Base-by-base conservation (phyloP, 2,797 vertebrate genomes). In the Onychomys arenicola region DNA sequence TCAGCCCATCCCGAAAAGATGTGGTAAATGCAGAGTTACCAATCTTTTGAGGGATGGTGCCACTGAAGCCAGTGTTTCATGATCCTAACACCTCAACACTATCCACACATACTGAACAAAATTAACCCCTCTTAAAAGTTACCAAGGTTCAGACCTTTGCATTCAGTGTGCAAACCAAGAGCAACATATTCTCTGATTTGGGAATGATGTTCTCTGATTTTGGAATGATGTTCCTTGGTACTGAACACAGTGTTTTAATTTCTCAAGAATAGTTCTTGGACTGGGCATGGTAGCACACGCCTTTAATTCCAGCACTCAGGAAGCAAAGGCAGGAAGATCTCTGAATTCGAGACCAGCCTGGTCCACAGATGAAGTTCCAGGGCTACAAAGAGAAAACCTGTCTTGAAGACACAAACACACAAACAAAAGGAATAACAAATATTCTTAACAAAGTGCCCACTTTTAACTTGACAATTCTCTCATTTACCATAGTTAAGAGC, bases 381-480 rank as follows among this genome's bases (percentile, higher is more conserved):
- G 46, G 13, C 84, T 52, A 86, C 13, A 52, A 65, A 86, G 63
- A 52, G 21, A 86, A 69, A 86, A 46, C 46, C 12, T 86, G 63
- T 69, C 84, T 69, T 69, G 46, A 69, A 69, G 52, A 86, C 17
- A 55, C 6, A 77, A 32, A 77, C 13, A 49, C 14, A 65, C 61
- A 49, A 63, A 85, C 7, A n/a, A 52, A 67, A 85, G 25, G 12
- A 86, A 86, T 52, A 52, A 86, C 55, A 55, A 55, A 55, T 55
- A 55, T 86, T 85, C 43, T 76, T 59, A 85, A 75, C 8, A 90
- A 93, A 86, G 77, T 46, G 40, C 23, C 46, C 27, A 34, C 46
- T 87, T 93, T 89, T n/a, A n/a, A 37, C n/a, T 81, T 88, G 81
- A 21, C 52, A 69, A 32, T 63, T 82, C n/a, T 90, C 82, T 75